These are phyloP conservation scores for Tapera naevia DNA, from an alignment of 2,797 vertebrate genomes.

Conservation along the genomic window DNA sequence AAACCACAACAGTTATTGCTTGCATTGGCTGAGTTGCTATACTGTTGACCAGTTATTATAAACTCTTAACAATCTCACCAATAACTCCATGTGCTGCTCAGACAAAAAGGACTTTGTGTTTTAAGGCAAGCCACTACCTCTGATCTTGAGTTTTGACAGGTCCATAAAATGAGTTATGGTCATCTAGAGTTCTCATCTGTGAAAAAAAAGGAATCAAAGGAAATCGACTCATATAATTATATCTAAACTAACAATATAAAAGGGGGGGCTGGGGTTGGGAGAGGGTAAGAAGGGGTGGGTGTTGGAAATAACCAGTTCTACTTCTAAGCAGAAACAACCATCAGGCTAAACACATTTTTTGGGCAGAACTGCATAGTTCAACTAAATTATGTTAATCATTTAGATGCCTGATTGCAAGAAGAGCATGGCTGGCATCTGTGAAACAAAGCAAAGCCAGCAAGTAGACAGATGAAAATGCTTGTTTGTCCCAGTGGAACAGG, in stretches of 20 bases:
- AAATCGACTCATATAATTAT: background rate
- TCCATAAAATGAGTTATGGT: background rate
- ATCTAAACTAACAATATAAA: background rate
- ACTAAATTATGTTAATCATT: slow-evolving; percentile 24
- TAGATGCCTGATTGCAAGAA: background rate
- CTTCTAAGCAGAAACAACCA: background rate
- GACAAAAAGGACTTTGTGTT: background rate
- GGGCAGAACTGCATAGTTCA: background rate
- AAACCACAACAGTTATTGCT: background rate
- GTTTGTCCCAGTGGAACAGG: background rate
- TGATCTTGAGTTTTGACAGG: background rate
- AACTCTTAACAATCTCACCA: background rate
- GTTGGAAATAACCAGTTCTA: background rate
- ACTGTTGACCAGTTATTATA: background rate
- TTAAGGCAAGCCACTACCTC: background rate
- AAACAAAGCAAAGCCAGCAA: background rate
- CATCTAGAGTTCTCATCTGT: background rate
- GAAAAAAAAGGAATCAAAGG: background rate
- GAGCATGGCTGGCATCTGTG: background rate
- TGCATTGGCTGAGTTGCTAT: background rate
- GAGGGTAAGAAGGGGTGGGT: fast-evolving
- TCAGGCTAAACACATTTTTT: slow-evolving; percentile 1
- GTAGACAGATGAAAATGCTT: slow-evolving; percentile 14
- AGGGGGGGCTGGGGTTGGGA: too few species aligned
- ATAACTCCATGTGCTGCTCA: background rate